Base-by-base conservation (phyloP, 35 echinoderm and acorn worm genomes). In the Acanthaster planci region DNA sequence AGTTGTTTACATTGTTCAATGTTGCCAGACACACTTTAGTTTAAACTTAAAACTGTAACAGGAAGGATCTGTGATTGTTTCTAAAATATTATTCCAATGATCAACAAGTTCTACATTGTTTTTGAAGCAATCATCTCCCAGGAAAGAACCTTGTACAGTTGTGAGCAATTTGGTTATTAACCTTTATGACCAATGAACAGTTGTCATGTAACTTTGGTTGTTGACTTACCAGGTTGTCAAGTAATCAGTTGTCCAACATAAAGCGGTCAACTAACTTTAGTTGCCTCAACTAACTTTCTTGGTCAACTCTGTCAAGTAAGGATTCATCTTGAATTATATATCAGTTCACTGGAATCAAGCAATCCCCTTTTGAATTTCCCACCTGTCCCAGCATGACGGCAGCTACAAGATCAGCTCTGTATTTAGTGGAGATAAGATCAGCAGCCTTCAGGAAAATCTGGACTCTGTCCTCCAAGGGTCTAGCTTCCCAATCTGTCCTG, bases 381-480 rank as follows among this genome's bases (percentile, higher is more conserved):
- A 94, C 96, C 92, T 99, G 96, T 39, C 88, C 89, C 29, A 90
- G 67, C 96, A 99, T 99, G 19, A 88, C 89, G 44, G 90, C 87
- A 51, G 92, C 96, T 12, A 94, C 16, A 37, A 99, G 92, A 8
- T 94, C 89, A 1, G 80, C 77, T 58, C 96, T 58, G 83, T 99
- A 99, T 81, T 90, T 99, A 22, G 55, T 85, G 22, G 79, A 76
- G 32, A 91, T 85, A 17, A 99, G 84, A 40, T 99, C 92, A 36
- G 96, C 96, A 31, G 95, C 96, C 47, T 94, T 99, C 51, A 94
- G 19, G 64, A 99, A 75, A 31, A 99, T 89, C 26, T 91, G 54
- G 15, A 93, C 92, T 42, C 86, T 90, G 29, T 99, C 96, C 38
- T 94, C 87, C 17, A 99, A 51, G 0, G 96, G 96, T 29, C 81